Evolutionary conservation across 2,113 vertebrate genomes (phyloP).

Genomic region (Periophthalmus modestus): DNA sequence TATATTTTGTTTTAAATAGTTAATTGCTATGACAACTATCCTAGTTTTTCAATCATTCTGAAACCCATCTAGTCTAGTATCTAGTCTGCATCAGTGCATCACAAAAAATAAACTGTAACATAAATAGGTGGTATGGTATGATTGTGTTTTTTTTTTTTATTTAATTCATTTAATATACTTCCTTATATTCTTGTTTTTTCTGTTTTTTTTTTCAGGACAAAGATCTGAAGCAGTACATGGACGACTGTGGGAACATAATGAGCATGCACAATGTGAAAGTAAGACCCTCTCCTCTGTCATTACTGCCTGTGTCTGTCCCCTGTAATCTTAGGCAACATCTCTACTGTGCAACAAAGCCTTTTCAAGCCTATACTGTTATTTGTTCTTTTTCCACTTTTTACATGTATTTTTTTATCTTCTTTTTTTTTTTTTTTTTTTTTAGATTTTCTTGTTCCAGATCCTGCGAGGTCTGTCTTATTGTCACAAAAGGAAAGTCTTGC

Average conservation of each 20-base stretch:
- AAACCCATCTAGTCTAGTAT: no score
- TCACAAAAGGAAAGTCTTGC: slow-evolving; percentile 94
- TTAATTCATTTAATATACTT: background rate
- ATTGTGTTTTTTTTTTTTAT: background rate
- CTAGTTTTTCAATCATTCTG: no score
- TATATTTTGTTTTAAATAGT: no score
- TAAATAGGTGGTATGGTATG: background rate
- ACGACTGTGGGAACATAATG: slow-evolving; percentile 99
- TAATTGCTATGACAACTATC: no score
- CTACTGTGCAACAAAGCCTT: background rate
- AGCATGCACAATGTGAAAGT: slow-evolving; percentile 99
- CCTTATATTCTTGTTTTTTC: background rate
- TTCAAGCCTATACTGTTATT: background rate
- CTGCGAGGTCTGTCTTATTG: slow-evolving; percentile 96
- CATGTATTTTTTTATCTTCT: background rate
- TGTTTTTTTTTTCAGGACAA: slow-evolving; percentile 84
- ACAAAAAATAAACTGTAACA: background rate
- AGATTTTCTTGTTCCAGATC: slow-evolving; percentile 98
- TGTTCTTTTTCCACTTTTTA: background rate
- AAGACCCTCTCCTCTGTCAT: slow-evolving; percentile 22
- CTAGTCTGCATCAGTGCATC: no score
- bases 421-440: slow-evolving; percentile 41
- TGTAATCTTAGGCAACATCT: background rate
- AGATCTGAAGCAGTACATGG: slow-evolving; percentile 99
- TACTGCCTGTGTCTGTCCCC: background rate